Conservation (phyloP, 2,888 invertebrate genomes). For the Patella caerulea region DNA sequence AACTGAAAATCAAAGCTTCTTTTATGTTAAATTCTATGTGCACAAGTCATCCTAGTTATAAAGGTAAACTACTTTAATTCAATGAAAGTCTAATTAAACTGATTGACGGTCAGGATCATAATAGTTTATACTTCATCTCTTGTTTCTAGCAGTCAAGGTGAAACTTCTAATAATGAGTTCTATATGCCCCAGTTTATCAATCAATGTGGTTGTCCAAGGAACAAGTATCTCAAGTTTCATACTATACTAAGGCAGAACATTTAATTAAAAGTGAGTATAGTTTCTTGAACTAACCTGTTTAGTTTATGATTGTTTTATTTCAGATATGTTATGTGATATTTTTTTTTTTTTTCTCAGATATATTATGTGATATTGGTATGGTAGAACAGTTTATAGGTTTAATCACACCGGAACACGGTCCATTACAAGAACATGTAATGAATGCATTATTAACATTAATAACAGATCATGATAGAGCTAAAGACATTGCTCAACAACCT, state of each 20-base stretch:
- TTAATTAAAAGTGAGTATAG: too few relatives aligned
- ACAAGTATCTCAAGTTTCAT: too few relatives aligned
- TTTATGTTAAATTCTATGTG: slow-evolving; percentile 81
- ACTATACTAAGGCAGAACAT: not conserved
- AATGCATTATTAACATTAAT: slow-evolving; percentile 73
- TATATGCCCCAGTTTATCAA: too few relatives aligned
- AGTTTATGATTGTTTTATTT: not conserved
- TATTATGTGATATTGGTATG: slow-evolving; percentile 70
- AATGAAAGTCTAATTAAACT: not conserved
- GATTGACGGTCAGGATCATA: too few relatives aligned
- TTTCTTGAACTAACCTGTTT: not conserved
- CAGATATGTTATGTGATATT: not conserved
- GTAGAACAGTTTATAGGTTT: slow-evolving; percentile 70
- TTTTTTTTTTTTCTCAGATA: slow-evolving; percentile 56
- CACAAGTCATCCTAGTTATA: slow-evolving; percentile 74
- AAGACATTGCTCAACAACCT: slow-evolving; percentile 71
- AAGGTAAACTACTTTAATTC: slow-evolving; percentile 73
- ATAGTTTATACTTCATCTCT: too few relatives aligned
- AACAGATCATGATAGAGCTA: slow-evolving; percentile 70
- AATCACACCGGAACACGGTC: slow-evolving; percentile 61
- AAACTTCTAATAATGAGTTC: too few relatives aligned
- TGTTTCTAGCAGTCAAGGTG: too few relatives aligned
- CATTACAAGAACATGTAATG: slow-evolving; percentile 75
- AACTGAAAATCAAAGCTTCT: slow-evolving; percentile 80
- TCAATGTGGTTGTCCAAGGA: too few relatives aligned